These are phyloP conservation scores for Labeo catla DNA, from an alignment of 2,113 vertebrate species.

Conservation along the genomic window DNA sequence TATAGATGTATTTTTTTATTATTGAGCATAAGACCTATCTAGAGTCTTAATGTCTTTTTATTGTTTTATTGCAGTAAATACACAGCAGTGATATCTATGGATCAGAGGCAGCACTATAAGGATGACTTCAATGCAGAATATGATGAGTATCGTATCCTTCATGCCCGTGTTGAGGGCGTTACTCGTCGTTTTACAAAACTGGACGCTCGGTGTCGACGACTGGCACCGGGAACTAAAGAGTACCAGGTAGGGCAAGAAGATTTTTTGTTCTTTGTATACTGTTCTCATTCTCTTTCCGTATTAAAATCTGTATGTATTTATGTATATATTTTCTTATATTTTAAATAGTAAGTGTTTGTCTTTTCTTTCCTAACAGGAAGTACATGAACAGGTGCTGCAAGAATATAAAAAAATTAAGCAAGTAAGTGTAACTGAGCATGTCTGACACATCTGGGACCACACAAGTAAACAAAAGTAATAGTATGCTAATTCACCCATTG, in stretches of 20 bases:
- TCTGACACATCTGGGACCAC: neutral
- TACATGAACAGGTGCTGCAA: conserved; percentile 85
- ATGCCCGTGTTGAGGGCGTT: conserved; percentile 81
- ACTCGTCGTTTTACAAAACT: conserved; percentile 81
- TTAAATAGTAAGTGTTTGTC: neutral
- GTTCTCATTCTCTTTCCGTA: neutral
- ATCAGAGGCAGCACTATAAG: conserved; percentile 88
- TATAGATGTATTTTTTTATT: too few species aligned
- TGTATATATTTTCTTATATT: neutral
- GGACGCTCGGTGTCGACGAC: conserved; percentile 77
- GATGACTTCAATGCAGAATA: conserved; percentile 91
- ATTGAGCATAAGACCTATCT: neutral
- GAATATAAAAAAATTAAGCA: conserved; percentile 87
- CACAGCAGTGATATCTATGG: conserved; percentile 76
- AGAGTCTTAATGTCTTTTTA: neutral
- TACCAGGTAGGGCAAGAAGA: conserved; percentile 78
- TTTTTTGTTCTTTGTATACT: neutral
- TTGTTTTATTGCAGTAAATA: conserved; percentile 80
- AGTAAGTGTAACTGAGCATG: conserved; percentile 42
- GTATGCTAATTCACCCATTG: neutral
- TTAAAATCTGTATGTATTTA: neutral
- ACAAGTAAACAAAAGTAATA: neutral
- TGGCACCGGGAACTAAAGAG: conserved; percentile 84
- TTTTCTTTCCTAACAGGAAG: conserved; percentile 72
- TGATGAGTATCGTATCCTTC: conserved; percentile 84